phyloP scores from a whole-genome alignment of 2,113 vertebrate genomes.

The Proterorhinus semilunaris region DNA sequence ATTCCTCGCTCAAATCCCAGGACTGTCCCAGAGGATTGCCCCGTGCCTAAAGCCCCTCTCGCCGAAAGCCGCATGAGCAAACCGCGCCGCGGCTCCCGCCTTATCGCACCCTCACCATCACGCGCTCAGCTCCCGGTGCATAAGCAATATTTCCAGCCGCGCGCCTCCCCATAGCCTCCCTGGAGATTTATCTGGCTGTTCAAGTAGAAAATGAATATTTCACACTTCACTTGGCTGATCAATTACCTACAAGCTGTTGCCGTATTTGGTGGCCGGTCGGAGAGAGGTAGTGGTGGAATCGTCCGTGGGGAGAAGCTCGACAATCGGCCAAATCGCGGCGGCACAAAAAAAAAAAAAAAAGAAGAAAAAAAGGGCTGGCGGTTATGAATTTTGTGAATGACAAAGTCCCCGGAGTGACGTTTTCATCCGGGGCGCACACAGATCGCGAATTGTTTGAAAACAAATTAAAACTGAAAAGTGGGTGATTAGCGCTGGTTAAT shows the following conservation, averaged over 20 bases:
- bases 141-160: conserved; percentile 94
- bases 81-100: conserved; percentile 71
- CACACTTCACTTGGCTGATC: conserved; percentile 99
- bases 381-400: conserved; percentile 79
- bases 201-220: conserved; percentile 99
- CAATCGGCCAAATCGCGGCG: conserved; percentile 32
- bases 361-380: conserved; percentile 38
- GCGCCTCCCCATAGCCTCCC: conserved; percentile 80
- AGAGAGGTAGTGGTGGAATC: conserved; percentile 88
- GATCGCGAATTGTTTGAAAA: conserved; percentile 79
- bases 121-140: conserved; percentile 88
- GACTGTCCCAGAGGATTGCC: conserved; percentile 78
- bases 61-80: conserved; percentile 62
- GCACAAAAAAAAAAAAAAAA: conserved; percentile 29
- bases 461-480: conserved; percentile 83
- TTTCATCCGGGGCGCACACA: conserved; percentile 64
- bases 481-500: conserved; percentile 83
- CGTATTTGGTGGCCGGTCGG: conserved; percentile 91
- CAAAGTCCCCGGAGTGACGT: conserved; percentile 70
- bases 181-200: conserved; percentile 98
- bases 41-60: conserved; percentile 71
- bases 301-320: conserved; percentile 81
- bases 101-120: conserved; percentile 90
- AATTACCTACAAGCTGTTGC: conserved; percentile 99
- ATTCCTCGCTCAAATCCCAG: conserved; percentile 76